phyloP scores from a whole-genome alignment of 2,888 invertebrate species.

The Nezara viridula region DNA sequence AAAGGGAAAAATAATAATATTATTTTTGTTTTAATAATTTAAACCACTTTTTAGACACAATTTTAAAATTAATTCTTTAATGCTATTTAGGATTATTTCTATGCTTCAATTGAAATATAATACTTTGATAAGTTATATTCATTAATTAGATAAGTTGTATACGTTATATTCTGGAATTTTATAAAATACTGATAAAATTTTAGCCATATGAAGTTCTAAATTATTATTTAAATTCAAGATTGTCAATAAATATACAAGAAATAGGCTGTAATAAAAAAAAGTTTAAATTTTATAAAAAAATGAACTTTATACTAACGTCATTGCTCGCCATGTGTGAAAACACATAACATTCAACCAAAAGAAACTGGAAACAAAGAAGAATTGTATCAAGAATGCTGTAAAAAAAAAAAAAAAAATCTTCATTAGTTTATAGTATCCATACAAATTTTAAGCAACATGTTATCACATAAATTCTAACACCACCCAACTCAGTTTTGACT shows the following conservation, averaged over 20 bases:
- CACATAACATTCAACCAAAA: slow-evolving; percentile 80
- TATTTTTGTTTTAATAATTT: background rate
- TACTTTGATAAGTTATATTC: background rate
- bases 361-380: slow-evolving; percentile 77
- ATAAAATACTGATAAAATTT: no score
- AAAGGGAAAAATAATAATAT: background rate
- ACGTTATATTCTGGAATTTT: no score
- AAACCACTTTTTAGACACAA: background rate
- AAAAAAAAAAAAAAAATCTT: slow-evolving; percentile 65
- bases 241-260: no score
- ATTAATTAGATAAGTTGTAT: no score
- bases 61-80: background rate
- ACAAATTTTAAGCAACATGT: no score
- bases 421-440: background rate
- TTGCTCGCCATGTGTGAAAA: slow-evolving; percentile 75
- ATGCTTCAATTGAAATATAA: background rate
- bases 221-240: background rate
- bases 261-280: slow-evolving; percentile 64
- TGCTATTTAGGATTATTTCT: background rate
- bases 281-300: background rate
- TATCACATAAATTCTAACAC: no score
- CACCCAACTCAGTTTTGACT: background rate
- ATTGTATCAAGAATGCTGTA: slow-evolving; percentile 77
- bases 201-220: no score
- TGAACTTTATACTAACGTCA: slow-evolving; percentile 62